Evolutionary conservation across 2,797 vertebrate genomes (phyloP).

Genomic region (Gambelia wislizenii): DNA sequence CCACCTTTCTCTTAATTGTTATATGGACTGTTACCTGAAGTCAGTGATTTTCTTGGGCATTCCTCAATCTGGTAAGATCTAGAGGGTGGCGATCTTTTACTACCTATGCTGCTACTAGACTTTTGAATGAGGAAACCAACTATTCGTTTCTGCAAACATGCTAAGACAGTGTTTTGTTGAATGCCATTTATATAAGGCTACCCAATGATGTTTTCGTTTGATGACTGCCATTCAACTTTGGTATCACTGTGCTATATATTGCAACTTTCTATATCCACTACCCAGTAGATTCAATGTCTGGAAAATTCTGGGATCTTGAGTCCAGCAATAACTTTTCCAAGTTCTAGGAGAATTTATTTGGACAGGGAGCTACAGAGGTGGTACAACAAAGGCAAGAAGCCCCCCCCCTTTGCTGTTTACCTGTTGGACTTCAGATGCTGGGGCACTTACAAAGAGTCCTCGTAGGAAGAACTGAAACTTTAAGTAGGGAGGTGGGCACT

Average conservation of each 20-base stretch:
- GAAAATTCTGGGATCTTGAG: too few relatives aligned
- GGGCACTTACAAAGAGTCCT: not conserved
- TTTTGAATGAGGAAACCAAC: not conserved
- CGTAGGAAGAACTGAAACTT: not conserved
- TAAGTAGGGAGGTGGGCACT: not conserved
- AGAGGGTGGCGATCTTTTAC: too few relatives aligned
- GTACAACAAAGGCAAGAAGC: not conserved
- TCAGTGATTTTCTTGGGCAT: too few relatives aligned
- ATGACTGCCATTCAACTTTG: not conserved
- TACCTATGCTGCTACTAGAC: not conserved
- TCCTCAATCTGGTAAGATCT: too few relatives aligned
- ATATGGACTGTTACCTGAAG: not conserved
- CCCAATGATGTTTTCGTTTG: not conserved
- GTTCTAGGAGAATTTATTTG: not conserved
- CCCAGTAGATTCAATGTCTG: too few relatives aligned
- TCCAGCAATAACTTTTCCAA: too few relatives aligned
- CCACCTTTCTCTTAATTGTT: too few relatives aligned
- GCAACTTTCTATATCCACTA: too few relatives aligned
- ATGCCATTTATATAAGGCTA: not conserved
- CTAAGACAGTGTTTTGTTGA: not conserved
- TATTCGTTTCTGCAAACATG: not conserved
- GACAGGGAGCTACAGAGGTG: too few relatives aligned
- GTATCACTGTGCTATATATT: not conserved
- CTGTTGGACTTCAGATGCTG: not conserved
- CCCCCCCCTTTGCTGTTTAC: too few relatives aligned